phyloP scores from a whole-genome alignment of 2,797 vertebrate genomes.

The Heliangelus exortis region DNA sequence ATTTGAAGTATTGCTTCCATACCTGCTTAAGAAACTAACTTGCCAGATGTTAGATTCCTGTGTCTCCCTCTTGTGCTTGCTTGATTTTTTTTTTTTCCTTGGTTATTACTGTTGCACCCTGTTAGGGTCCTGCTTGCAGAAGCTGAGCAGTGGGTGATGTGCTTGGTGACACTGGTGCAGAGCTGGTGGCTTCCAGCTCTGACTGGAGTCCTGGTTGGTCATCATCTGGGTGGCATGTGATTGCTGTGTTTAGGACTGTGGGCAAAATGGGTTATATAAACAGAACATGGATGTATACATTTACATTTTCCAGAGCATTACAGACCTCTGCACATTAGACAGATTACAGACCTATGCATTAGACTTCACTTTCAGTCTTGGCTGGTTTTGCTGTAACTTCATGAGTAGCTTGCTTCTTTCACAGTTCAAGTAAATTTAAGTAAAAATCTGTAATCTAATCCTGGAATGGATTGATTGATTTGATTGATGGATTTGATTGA shows the following conservation, averaged over 20 bases:
- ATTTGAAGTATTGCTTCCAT: background rate
- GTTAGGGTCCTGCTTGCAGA: background rate
- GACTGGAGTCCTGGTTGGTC: background rate
- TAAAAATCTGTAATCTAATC: background rate
- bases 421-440: background rate
- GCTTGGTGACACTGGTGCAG: accelerated
- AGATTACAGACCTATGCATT: background rate
- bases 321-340: background rate
- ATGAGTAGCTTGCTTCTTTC: background rate
- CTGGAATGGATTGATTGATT: background rate
- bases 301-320: background rate
- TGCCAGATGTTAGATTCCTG: background rate
- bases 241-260: background rate
- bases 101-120: background rate
- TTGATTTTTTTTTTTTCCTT: background rate
- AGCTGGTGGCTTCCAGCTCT: background rate
- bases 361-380: background rate
- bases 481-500: too few relatives aligned
- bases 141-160: background rate
- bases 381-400: background rate
- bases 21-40: background rate
- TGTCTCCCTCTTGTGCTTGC: background rate
- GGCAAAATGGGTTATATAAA: background rate
- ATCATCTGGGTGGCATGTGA: too few relatives aligned
- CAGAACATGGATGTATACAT: background rate